Conservation (phyloP, 2,888 invertebrate genomes). For the Epicampocera succincta region DNA sequence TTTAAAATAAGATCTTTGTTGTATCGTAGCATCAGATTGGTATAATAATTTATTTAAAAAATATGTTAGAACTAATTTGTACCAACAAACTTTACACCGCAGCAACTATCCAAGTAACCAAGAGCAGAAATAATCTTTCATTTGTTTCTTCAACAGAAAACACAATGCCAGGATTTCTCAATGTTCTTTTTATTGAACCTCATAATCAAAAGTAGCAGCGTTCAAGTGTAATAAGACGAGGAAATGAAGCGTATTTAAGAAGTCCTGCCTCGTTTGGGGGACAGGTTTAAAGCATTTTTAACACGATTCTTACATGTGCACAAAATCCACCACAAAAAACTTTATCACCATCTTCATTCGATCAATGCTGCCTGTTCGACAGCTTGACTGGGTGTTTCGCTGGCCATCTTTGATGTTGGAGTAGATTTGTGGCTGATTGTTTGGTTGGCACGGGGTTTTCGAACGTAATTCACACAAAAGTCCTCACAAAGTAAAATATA, state of each 20-base stretch:
- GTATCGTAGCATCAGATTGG: slow-evolving; percentile 39
- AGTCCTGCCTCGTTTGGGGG: slow-evolving; percentile 12
- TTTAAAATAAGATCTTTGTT: neutral
- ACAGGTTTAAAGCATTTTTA: slow-evolving; percentile 53
- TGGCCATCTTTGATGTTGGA: neutral
- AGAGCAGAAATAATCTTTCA: slow-evolving; percentile 31
- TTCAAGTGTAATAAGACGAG: neutral
- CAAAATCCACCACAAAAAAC: slow-evolving; percentile 44
- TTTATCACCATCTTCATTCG: slow-evolving; percentile 66
- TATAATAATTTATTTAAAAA: slow-evolving; percentile 60
- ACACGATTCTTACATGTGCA: slow-evolving; percentile 66
- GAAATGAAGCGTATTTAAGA: slow-evolving; percentile 15
- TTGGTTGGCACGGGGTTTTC: slow-evolving; percentile 14
- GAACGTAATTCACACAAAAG: slow-evolving; percentile 39
- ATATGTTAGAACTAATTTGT: slow-evolving; percentile 71
- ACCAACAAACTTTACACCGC: slow-evolving; percentile 70
- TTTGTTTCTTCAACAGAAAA: slow-evolving; percentile 40
- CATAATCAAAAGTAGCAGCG: too few species aligned
- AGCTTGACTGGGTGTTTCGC: slow-evolving; percentile 18
- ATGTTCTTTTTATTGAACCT: neutral
- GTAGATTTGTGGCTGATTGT: too few species aligned
- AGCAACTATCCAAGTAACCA: slow-evolving; percentile 25
- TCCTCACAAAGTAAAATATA: slow-evolving; percentile 25
- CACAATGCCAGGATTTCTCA: slow-evolving; percentile 28
- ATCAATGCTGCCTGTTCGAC: slow-evolving; percentile 55